These are phyloP conservation scores for Pedetes capensis DNA, from an alignment of 2,113 vertebrate species.

Conservation along the genomic window DNA sequence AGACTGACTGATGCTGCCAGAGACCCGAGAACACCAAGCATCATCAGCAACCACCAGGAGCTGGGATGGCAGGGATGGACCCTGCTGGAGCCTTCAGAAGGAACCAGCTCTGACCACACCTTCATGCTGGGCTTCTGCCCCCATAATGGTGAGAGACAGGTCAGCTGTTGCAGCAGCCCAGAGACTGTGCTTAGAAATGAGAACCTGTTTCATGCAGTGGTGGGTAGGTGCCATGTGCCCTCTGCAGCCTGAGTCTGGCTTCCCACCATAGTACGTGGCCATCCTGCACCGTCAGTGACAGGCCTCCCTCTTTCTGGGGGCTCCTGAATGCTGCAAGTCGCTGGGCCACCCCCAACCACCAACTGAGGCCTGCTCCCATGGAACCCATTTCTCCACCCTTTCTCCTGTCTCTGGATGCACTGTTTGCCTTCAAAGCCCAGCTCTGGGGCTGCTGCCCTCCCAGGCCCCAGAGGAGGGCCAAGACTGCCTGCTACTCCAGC, in stretches of 20 bases:
- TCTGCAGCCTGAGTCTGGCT: no score
- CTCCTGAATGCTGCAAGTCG: background rate
- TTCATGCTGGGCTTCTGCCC: background rate
- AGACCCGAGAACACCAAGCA: background rate
- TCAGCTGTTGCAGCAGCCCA: background rate
- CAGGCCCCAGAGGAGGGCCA: background rate
- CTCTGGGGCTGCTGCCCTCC: background rate
- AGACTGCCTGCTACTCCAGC: background rate
- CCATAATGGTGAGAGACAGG: background rate
- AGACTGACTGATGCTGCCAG: rapidly evolving
- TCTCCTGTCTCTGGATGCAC: background rate
- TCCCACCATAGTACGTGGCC: background rate
- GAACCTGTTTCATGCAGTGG: no score
- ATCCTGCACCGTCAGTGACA: no score
- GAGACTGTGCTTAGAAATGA: no score
- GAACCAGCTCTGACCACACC: no score
- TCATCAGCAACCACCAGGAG: background rate
- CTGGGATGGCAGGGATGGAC: no score
- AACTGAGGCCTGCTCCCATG: background rate
- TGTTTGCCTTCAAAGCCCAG: background rate
- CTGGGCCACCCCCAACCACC: background rate
- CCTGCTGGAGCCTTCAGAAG: background rate
- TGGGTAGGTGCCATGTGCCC: background rate
- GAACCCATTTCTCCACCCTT: rapidly evolving
- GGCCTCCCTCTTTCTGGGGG: background rate